Conservation (phyloP, 2,888 invertebrate genomes). For the Gisinianus flammeolus region DNA sequence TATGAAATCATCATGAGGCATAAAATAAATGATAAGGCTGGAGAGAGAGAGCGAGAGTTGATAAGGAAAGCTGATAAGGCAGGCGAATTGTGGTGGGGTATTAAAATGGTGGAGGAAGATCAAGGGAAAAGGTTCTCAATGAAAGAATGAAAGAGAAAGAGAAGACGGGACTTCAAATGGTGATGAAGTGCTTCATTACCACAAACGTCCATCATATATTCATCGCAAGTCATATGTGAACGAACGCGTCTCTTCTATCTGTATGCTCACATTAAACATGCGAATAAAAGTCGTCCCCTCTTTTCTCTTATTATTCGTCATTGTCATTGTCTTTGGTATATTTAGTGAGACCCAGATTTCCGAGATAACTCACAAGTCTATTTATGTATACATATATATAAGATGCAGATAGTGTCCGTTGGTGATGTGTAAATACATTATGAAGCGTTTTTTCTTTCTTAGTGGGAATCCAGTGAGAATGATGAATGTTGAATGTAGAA, state of each 20-base stretch:
- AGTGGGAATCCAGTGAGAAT: too few relatives aligned
- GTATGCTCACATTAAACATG: background rate
- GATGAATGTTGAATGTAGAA: too few relatives aligned
- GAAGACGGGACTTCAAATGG: background rate
- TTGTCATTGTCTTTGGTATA: too few relatives aligned
- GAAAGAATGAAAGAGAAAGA: too few relatives aligned
- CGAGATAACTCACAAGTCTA: too few relatives aligned
- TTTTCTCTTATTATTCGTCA: too few relatives aligned
- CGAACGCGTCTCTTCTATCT: background rate
- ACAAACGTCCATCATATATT: background rate
- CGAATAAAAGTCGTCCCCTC: too few relatives aligned
- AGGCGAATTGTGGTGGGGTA: background rate
- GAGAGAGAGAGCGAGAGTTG: background rate
- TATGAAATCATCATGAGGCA: conserved; percentile 15
- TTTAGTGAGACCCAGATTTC: too few relatives aligned
- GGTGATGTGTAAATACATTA: too few relatives aligned
- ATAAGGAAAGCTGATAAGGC: background rate
- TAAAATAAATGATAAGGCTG: conserved; percentile 19
- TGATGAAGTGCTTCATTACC: conserved; percentile 22
- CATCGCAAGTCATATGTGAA: background rate
- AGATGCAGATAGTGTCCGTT: too few relatives aligned
- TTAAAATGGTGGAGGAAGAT: background rate
- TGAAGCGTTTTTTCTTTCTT: too few relatives aligned
- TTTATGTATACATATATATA: too few relatives aligned
- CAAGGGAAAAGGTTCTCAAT: conserved; percentile 5